phyloP scores from a whole-genome alignment of 2,113 vertebrate species.

The Canis aureus region DNA sequence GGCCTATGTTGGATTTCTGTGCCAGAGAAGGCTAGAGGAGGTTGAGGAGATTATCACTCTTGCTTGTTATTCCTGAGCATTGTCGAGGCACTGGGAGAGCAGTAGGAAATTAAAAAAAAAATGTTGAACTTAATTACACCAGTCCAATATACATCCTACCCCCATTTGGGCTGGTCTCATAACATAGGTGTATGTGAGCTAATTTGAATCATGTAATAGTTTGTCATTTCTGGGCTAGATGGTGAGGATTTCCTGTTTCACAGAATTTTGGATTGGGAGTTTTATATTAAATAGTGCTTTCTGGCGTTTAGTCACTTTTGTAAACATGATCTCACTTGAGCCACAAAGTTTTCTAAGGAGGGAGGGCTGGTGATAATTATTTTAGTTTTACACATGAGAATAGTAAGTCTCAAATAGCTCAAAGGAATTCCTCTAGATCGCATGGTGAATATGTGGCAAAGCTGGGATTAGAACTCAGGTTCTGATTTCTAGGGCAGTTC shows the following conservation, averaged over 20 bases:
- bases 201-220: neutral
- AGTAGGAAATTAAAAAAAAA: neutral
- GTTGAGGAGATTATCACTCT: conserved; percentile 23
- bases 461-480: neutral
- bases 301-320: neutral
- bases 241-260: conserved; percentile 33
- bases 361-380: neutral
- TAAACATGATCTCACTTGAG: conserved; percentile 27
- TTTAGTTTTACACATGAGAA: conserved; percentile 37
- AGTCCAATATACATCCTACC: neutral
- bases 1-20: conserved; percentile 62
- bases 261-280: conserved; percentile 1
- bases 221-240: conserved; percentile 24
- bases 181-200: neutral
- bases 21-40: conserved; percentile 31
- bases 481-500: neutral
- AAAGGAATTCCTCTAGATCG: neutral
- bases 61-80: conserved; percentile 54
- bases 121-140: neutral
- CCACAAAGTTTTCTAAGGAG: neutral
- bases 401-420: neutral
- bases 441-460: neutral
- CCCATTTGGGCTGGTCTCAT: neutral
- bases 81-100: neutral
- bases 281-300: conserved; percentile 49